Conservation (phyloP, 2,113 vertebrate species). For the Mesocricetus auratus region DNA sequence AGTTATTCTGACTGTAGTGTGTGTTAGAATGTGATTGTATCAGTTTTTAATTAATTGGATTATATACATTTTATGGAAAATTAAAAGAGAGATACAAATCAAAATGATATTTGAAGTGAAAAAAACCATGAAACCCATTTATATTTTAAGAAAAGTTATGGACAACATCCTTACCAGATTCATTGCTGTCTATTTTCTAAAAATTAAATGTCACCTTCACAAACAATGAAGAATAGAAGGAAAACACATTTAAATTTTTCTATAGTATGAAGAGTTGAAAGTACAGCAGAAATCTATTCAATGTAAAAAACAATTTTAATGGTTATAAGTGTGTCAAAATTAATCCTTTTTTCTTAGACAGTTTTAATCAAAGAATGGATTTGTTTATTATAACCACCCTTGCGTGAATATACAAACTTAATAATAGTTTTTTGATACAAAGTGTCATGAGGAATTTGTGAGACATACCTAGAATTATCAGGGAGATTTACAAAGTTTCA, state of each 20-base stretch:
- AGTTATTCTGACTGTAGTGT: not conserved
- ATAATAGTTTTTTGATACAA: not conserved
- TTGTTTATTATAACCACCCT: not conserved
- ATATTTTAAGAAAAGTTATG: constrained; percentile 18
- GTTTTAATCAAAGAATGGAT: not conserved
- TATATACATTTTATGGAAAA: constrained; percentile 47
- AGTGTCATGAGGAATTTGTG: not conserved
- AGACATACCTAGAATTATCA: not conserved
- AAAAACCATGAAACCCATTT: constrained; percentile 40
- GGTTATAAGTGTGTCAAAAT: not conserved
- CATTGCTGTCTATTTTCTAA: constrained; percentile 5
- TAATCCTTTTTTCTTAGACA: not conserved
- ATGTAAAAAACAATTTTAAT: not conserved
- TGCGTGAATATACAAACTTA: too few species aligned
- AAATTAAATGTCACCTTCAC: not conserved
- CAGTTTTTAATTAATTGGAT: constrained; percentile 33
- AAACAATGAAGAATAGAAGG: not conserved
- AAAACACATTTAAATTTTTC: not conserved
- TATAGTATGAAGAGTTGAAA: not conserved
- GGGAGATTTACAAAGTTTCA: not conserved
- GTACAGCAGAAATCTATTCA: not conserved
- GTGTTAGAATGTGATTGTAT: constrained; percentile 47
- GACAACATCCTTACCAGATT: not conserved
- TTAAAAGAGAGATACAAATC: not conserved
- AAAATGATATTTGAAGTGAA: constrained; percentile 34